Evolutionary conservation across 1,140 invertebrate genomes (phyloP).

Genomic region (Drosophila aff.): DNA sequence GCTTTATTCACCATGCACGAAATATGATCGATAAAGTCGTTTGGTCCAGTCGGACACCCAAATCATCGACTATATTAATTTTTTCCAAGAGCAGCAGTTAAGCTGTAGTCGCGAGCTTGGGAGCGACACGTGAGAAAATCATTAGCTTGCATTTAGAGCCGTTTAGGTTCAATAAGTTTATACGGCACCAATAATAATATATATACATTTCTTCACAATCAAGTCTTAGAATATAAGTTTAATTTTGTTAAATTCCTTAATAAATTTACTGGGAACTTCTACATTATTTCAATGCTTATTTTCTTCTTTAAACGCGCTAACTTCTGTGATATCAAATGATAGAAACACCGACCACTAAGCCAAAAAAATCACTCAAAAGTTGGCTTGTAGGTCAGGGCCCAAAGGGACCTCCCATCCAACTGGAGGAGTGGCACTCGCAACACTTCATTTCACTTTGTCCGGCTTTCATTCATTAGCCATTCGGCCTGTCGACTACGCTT

Average conservation of each 20-base stretch:
- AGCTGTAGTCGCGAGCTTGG: too few species aligned
- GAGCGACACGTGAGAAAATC: too few species aligned
- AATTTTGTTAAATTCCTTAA: not conserved
- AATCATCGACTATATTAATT: too few species aligned
- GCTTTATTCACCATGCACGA: too few species aligned
- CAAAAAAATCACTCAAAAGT: not conserved
- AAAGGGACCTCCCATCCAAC: not conserved
- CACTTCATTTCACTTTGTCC: constrained; percentile 48
- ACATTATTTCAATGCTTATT: not conserved
- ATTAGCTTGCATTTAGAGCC: too few species aligned
- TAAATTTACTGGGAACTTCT: not conserved
- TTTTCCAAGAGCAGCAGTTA: too few species aligned
- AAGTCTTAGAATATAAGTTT: too few species aligned
- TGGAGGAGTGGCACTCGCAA: constrained; percentile 10
- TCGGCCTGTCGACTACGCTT: constrained; percentile 50
- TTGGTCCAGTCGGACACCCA: too few species aligned
- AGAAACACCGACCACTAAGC: not conserved
- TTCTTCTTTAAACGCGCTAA: not conserved
- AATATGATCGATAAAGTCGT: too few species aligned
- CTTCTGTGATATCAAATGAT: not conserved
- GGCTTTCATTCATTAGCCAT: constrained; percentile 55
- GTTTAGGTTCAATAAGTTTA: too few species aligned
- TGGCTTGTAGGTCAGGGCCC: not conserved
- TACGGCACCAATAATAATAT: too few species aligned
- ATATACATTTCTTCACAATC: too few species aligned